Percentiles rank a stretch among this genome's conserved stretches.
Conservation (phyloP, 2,797 vertebrate species). For the Lithobates sylvaticus region DNA sequence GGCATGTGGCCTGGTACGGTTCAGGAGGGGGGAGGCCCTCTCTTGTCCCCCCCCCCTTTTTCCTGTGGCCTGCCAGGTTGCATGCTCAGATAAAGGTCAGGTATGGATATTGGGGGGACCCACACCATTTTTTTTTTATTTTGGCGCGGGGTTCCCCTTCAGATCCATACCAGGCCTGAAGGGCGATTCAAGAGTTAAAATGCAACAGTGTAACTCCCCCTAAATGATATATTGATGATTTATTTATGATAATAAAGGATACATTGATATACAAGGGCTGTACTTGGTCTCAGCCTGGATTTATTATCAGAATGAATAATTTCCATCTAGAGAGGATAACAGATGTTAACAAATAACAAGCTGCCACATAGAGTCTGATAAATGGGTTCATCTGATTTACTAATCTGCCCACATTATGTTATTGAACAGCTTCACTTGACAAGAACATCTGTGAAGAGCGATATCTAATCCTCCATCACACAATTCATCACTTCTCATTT, state of each 20-base stretch:
- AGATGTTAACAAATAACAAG: background rate
- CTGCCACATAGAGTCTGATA: background rate
- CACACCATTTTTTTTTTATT: no score
- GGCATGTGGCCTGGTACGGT: no score
- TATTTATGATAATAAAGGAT: background rate
- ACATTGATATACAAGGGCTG: background rate
- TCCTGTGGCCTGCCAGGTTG: no score
- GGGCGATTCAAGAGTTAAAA: no score
- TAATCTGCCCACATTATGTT: background rate
- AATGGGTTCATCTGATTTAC: background rate
- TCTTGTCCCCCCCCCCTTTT: no score
- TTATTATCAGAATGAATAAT: background rate
- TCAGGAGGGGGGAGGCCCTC: no score
- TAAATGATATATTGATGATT: no score
- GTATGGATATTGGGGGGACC: no score
- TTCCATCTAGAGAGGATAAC: background rate
- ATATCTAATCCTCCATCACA: background rate
- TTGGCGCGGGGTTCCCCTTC: no score
- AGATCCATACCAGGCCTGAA: no score
- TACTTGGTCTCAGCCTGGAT: background rate
- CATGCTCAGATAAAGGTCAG: no score
- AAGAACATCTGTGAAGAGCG: constrained; percentile 15
- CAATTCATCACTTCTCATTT: constrained; percentile 20
- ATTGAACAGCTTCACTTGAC: background rate
- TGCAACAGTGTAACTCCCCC: no score